These are phyloP conservation scores for Epistrophella euchroma DNA, from an alignment of 2,888 invertebrate genomes.

Conservation along the genomic window DNA sequence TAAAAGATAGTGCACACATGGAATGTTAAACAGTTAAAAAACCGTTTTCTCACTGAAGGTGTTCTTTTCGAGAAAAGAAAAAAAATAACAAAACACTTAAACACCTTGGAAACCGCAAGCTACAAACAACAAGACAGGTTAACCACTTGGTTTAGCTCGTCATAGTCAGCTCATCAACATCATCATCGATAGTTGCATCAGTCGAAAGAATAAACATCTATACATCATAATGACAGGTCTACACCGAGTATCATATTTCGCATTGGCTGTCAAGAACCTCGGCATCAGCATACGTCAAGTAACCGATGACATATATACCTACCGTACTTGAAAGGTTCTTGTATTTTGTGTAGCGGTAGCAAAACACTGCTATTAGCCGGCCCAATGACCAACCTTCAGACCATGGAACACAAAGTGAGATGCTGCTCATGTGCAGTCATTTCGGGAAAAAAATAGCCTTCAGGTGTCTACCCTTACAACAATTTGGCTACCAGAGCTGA, in stretches of 20 bases:
- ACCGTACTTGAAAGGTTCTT: neutral
- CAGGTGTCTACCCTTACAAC: slow-evolving; percentile 8
- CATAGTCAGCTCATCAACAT: slow-evolving; percentile 31
- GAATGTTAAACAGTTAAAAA: slow-evolving; percentile 47
- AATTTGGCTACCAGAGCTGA: neutral
- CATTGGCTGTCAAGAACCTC: slow-evolving; percentile 47
- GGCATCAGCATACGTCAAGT: slow-evolving; percentile 20
- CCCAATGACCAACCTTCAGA: slow-evolving; percentile 41
- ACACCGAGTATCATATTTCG: slow-evolving; percentile 47
- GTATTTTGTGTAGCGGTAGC: neutral
- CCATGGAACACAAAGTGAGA: neutral
- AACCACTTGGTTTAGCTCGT: slow-evolving; percentile 50
- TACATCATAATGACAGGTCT: slow-evolving; percentile 35
- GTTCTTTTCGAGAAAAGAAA: neutral
- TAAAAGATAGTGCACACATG: slow-evolving; percentile 4
- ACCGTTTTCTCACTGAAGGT: slow-evolving; percentile 13
- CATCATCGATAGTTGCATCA: slow-evolving; percentile 36
- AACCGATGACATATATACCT: slow-evolving; percentile 28
- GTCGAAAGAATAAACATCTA: slow-evolving; percentile 46
- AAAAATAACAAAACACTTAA: slow-evolving; percentile 28
- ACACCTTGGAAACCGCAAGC: slow-evolving; percentile 48
- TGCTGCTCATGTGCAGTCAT: slow-evolving; percentile 26
- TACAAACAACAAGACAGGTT: slow-evolving; percentile 50
- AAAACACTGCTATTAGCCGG: slow-evolving; percentile 34
- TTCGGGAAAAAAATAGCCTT: neutral